Percentiles rank a stretch among this genome's conserved stretches.
Evolutionary conservation across 2,113 vertebrate species (phyloP).

Genomic region (Hystrix brachyura): DNA sequence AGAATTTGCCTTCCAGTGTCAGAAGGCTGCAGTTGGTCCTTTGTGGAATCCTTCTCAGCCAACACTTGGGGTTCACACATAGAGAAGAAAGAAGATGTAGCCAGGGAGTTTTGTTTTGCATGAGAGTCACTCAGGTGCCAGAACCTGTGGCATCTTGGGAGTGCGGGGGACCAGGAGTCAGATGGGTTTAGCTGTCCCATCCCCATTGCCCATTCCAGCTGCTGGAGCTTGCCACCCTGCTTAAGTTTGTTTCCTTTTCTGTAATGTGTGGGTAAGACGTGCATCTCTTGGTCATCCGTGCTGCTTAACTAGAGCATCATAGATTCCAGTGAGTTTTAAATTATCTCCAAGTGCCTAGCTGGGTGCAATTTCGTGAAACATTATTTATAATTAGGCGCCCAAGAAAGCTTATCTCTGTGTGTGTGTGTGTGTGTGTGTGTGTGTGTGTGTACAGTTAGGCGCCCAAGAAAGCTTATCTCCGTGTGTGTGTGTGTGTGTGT

Average conservation of each 20-base stretch:
- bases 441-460: not conserved
- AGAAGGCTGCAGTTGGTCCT: not conserved
- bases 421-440: not conserved
- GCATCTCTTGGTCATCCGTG: not conserved
- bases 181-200: not conserved
- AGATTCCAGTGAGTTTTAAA: not conserved
- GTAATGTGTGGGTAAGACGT: not conserved
- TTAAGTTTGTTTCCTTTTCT: not conserved
- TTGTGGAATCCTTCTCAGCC: not conserved
- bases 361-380: not conserved
- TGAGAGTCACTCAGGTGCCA: not conserved
- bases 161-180: not conserved
- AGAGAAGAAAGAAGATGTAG: not conserved
- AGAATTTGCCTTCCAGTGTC: not conserved
- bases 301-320: not conserved
- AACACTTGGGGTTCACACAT: not conserved
- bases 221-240: not conserved
- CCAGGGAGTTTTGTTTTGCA: not conserved
- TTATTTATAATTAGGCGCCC: not conserved
- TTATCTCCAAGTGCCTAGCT: not conserved
- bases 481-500: not conserved
- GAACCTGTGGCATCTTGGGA: not conserved
- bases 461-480: not conserved
- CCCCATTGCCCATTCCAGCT: accelerated
- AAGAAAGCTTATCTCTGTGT: not conserved